Evolutionary conservation across 2,888 invertebrate genomes (phyloP).

Genomic region (Augiades crinisus): DNA sequence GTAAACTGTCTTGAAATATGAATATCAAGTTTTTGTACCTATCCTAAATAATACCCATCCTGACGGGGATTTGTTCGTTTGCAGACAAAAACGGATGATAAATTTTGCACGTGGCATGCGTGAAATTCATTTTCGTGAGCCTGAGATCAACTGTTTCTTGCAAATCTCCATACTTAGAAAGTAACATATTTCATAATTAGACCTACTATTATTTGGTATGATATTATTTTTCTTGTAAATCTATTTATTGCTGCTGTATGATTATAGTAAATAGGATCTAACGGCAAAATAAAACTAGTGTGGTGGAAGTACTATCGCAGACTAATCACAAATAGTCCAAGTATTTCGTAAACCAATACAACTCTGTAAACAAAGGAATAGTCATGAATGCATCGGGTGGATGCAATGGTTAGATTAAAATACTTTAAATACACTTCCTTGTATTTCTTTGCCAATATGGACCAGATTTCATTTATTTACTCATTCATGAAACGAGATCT

Average conservation of each 20-base stretch:
- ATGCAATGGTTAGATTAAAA: too few relatives aligned
- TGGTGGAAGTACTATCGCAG: too few relatives aligned
- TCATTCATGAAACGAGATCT: background rate
- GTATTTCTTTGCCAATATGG: too few relatives aligned
- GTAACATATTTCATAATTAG: background rate
- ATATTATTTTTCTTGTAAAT: too few relatives aligned
- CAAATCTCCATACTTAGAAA: background rate
- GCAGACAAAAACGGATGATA: constrained; percentile 2
- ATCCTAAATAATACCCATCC: background rate
- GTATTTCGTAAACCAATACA: too few relatives aligned
- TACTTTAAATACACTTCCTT: too few relatives aligned
- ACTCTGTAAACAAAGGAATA: too few relatives aligned
- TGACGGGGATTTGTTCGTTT: background rate
- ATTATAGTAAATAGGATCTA: too few relatives aligned
- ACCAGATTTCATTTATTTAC: background rate
- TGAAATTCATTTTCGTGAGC: constrained; percentile 6
- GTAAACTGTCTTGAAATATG: background rate
- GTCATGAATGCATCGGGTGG: too few relatives aligned
- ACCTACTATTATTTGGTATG: background rate
- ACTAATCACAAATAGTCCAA: too few relatives aligned
- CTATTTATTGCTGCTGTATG: too few relatives aligned
- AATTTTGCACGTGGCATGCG: constrained; percentile 4
- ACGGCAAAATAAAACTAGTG: too few relatives aligned
- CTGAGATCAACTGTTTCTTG: background rate
- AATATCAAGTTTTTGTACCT: background rate